phyloP scores from a whole-genome alignment of 1,140 invertebrate species.

The Chymomyza costata region DNA sequence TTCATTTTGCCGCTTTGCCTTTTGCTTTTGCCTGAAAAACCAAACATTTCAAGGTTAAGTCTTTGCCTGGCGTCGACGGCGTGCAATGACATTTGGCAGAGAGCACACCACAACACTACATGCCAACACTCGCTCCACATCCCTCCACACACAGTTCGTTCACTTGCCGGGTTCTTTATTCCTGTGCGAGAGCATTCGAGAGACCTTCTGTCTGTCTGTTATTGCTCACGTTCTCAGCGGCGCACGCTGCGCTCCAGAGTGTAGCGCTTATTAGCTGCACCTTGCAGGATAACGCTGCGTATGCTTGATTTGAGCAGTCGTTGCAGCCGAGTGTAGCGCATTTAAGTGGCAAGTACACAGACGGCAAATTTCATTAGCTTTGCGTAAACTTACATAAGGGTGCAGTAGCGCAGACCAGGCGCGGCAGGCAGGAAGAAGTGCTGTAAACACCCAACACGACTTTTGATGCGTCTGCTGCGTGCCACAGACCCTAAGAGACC shows the following conservation, averaged over 20 bases:
- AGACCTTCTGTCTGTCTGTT: slow-evolving; percentile 34
- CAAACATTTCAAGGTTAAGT: slow-evolving; percentile 66
- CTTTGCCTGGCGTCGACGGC: slow-evolving; percentile 38
- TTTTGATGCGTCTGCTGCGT: slow-evolving; percentile 30
- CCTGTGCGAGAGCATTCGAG: background rate
- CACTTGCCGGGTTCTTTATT: slow-evolving; percentile 31
- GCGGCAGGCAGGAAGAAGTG: slow-evolving; percentile 38
- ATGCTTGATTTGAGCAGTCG: slow-evolving; percentile 4
- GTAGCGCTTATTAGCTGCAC: too few relatives aligned
- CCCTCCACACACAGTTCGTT: slow-evolving; percentile 40
- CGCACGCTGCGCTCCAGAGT: slow-evolving; percentile 29
- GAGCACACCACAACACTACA: slow-evolving; percentile 30
- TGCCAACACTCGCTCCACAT: slow-evolving; percentile 27
- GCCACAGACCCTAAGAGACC: too few relatives aligned
- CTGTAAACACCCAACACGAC: slow-evolving; percentile 21
- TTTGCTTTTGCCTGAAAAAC: slow-evolving; percentile 13
- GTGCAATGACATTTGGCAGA: slow-evolving; percentile 58
- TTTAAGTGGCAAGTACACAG: slow-evolving; percentile 9
- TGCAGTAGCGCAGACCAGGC: slow-evolving; percentile 31
- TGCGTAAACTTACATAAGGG: slow-evolving; percentile 39
- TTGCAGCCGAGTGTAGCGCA: background rate
- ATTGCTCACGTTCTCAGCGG: slow-evolving; percentile 47
- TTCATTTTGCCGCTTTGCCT: too few relatives aligned
- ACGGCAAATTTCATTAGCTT: slow-evolving; percentile 45
- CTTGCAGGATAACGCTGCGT: background rate